Conservation (phyloP, 2,113 vertebrate species). For the Myrmecobius fasciatus region DNA sequence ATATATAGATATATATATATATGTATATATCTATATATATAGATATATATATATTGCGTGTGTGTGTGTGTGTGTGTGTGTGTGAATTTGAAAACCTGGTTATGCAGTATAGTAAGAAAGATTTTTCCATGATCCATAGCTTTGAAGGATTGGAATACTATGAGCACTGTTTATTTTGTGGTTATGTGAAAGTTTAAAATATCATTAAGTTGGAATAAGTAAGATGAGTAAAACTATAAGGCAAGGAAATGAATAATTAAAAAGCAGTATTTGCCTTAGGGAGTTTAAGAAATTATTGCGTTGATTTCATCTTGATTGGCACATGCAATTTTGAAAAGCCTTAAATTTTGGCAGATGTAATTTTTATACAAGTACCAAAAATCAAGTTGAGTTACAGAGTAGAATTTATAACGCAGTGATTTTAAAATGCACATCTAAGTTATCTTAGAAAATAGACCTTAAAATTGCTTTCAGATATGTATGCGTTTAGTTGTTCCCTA, state of each 20-base stretch:
- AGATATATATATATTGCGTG: no score
- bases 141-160: background rate
- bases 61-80: no score
- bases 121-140: background rate
- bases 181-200: background rate
- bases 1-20: no score
- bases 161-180: background rate
- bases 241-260: background rate
- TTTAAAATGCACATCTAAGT: background rate
- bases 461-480: background rate
- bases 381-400: background rate
- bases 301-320: background rate
- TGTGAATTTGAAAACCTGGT: background rate
- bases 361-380: slow-evolving; percentile 4
- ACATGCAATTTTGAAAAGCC: background rate
- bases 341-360: background rate
- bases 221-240: background rate
- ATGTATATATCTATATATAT: no score
- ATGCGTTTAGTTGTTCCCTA: background rate
- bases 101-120: background rate
- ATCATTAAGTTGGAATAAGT: background rate
- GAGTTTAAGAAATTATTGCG: background rate
- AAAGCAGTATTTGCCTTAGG: background rate
- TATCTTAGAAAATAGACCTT: background rate
- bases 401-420: background rate